Base-by-base conservation (phyloP, 92 coral and sea anemone species). In the Porites evermanni region DNA sequence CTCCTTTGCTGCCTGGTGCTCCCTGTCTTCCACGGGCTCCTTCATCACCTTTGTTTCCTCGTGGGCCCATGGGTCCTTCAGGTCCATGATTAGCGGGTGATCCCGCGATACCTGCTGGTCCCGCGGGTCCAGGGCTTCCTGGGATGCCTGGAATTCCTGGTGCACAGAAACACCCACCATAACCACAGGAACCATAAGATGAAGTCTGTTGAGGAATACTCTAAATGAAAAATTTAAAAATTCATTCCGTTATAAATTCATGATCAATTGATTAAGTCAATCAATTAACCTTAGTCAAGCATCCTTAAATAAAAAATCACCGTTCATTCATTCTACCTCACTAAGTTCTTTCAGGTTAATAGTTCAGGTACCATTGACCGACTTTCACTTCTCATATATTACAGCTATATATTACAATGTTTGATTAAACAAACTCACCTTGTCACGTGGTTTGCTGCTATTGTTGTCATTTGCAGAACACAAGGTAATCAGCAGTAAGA, bases 101-200 rank as follows among this genome's bases (percentile, higher is more conserved):
- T 65, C 83, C 83, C 72, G 83, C 20, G 19, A 2, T 23, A 47
- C 83, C 83, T 44, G 23, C 83, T 12, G 73, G 14, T 79, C 83
- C 83, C 50, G 73, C 72, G 64, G 73, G 72, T 8, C 83, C 83
- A 51, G 72, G 72, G 83, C 72, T 65, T 10, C 83, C 83, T 2
- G 83, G 74, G 50, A 65, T 65, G 59, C 83, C 83, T 79, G 83
- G 83, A 24, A 79, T 11, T 44, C 82, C 83, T 14, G 83, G 72
- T 13, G 82, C 72, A 53, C 59, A 19, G 29, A 47, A 63, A 18
- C 59, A 64, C 6, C 26, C 13, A 38, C 17, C n/a, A 6, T 78
- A 23, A 12, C 70, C 70, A 59, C 70, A 63, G 0, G 61, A 56
- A 11, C 75, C 75, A 47, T 13, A 13, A 2, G 58, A 12, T 72